Conservation (phyloP, 1,140 invertebrate genomes). For the Chlorops oryzae region DNA sequence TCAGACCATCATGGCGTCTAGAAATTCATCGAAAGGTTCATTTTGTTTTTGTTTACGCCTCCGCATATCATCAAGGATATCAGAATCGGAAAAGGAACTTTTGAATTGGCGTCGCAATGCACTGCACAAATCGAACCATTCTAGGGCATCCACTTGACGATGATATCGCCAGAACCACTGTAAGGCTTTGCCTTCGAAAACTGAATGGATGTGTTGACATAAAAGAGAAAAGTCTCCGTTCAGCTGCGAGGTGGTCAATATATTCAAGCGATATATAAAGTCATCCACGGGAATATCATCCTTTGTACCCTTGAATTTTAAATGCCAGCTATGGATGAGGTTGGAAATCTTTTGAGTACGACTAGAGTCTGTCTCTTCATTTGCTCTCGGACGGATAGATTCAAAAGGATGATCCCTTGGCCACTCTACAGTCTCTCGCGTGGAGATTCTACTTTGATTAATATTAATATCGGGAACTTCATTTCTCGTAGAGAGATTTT, state of each 20-base stretch:
- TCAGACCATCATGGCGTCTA: neutral
- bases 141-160: conserved; percentile 3
- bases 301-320: conserved; percentile 6
- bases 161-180: conserved; percentile 9
- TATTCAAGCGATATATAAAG: neutral
- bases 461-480: no score
- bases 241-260: neutral
- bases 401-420: no score
- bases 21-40: conserved; percentile 7
- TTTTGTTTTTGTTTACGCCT: conserved; percentile 5
- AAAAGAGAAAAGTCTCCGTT: conserved; percentile 5
- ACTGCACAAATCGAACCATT: conserved; percentile 7
- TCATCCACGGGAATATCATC: conserved; percentile 3
- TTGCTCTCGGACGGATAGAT: no score
- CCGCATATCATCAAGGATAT: conserved; percentile 3
- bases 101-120: conserved; percentile 7
- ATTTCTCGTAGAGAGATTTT: no score
- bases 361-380: no score
- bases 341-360: neutral
- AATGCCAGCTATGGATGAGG: conserved; percentile 3
- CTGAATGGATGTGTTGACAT: conserved; percentile 1
- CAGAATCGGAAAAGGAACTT: neutral
- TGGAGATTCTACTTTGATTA: no score
- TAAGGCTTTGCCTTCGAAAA: conserved; percentile 5
- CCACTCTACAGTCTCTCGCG: no score